Base-by-base conservation (phyloP, 2,113 vertebrate genomes). In the Empidonax traillii region DNA sequence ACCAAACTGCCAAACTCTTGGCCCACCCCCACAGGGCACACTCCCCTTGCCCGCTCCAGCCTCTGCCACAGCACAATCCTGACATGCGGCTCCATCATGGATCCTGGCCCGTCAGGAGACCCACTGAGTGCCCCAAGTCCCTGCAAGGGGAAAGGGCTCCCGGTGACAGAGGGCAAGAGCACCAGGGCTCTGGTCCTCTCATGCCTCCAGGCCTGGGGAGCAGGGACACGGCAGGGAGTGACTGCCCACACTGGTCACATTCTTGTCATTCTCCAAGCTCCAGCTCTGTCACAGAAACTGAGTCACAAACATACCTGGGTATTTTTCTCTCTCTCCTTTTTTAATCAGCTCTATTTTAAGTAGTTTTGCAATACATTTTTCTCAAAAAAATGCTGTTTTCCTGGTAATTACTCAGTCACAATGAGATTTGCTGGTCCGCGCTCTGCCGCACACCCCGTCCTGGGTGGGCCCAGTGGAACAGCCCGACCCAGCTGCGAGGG, bases 331-430 rank as follows among this genome's bases (percentile, higher is more conserved):
- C 82, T 93, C 82, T 93, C 19, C 35, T 77, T 75, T 96, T 95
- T 93, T 75, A 91, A 96, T 96, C 95, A 73, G 90, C 58, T 97
- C 85, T 97, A 97, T 96, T 97, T 97, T 96, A 97, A 97, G 97
- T 95, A 97, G 85, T 92, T 97, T 90, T 62, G 86, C 56, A 94
- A 94, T 97, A 97, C 96, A 97, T 81, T 77, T 90, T 80, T 93
- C 83, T 91, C 83, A 91, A 86, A 83, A 83, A 94, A 62, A 59
- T 10, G 74, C 51, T 63, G 58, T n/a, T 92, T 84, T 90, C 90
- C 90, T 79, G 65, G 90, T 12, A 86, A 20, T 84, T 65, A 72
- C 35, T 87, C 4, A 2, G 33, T 81, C 88, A 41, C 61, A 69
- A 71, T 3, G 66, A 67, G n/a, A 83, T 28, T 75, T 79, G 88